Evolutionary conservation across 2,113 vertebrate species (phyloP), one percentile per base, ranked within the genome.

Genomic region (Oncorhynchus nerka): DNA sequence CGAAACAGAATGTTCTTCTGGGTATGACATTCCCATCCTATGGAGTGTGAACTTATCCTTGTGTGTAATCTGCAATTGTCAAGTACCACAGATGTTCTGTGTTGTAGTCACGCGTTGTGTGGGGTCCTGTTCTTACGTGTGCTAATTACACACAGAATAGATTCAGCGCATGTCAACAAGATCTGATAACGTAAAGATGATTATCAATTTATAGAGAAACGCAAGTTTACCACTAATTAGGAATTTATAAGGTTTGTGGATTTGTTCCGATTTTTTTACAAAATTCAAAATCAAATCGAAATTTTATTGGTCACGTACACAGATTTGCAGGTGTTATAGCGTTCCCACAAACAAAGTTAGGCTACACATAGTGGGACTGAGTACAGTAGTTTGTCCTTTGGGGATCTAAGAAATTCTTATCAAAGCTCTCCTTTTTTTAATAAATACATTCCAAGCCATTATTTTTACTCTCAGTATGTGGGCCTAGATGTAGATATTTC

Each of bases 121-220:
- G 24, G n/a, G 59, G 22, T 28, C 66, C 51, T 77, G 59, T 65
- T 68, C 64, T 71, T 76, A 6, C 68, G 49, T 70, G 39, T 70
- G 34, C 24, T 68, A 32, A 34, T 64, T 71, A 45, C 39, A n/a
- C 39, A n/a, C 9, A 70, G 4, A 70, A 24, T 3, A 48, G 20
- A n/a, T 49, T 20, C 39, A 48, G 3, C 9, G 16, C 30, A 64
- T 59, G 15, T 64, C 6, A 32, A 51, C 69, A 70, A 28, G 26
- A 24, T 28, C 3, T 26, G 16, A 55, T 59, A 13, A 59, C 5
- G 12, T 20, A 24, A 59, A 12, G 68, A 34, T 45, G 68, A 32
- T 32, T 15, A 68, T 16, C 59, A 22, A n/a, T 7, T n/a, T 61
- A 61, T 61, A 16, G 39, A 39, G 39, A 9, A 51, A 16, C 1